Evolutionary conservation across 2,888 invertebrate species (phyloP), one percentile per base, ranked within the genome.

Genomic region (Neoaliturus tenellus): DNA sequence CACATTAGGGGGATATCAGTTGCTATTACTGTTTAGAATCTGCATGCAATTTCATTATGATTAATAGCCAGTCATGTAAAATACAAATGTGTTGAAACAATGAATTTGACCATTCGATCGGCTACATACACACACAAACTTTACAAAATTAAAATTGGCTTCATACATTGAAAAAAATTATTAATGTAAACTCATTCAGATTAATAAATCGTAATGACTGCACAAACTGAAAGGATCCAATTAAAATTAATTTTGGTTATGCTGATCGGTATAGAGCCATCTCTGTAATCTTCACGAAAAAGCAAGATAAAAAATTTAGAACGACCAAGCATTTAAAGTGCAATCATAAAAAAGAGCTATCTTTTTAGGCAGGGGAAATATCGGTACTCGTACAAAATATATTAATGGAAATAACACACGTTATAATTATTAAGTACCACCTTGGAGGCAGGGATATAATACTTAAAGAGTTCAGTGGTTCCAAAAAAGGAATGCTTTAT

Each of bases 321-420:
- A 25, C 25, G 44, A 31, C 44, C 5, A 75, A 48, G 75, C 48
- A 17, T 48, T 48, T 8, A 73, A 75, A 25, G 71, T 48, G 75
- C 48, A 75, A 44, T 39, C 14, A 75, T 75, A 75, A 75, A 75
- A 75, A 25, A 48, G 33, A 71, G 33, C n/a, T 75, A 75, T 75
- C 33, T 12, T 39, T 51, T 75, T 31, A 48, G 75, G 75, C 75
- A 75, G 44, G 75, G 75, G 75, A 48, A 75, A 41, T 39, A 71
- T 48, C n/a, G 48, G 75, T 48, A 48, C 33, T 75, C 75, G 48
- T 75, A 75, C 44, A 75, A 75, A 75, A 75, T 48, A 75, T 75
- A 75, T 75, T 71, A 75, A 75, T 75, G 75, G 75, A 75, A 75
- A 75, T 75, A 75, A 75, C 75, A 75, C 75, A 75, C 75, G 75